phyloP scores from a whole-genome alignment of 2,888 invertebrate genomes.

The Sphaerophoria rueppellii region DNA sequence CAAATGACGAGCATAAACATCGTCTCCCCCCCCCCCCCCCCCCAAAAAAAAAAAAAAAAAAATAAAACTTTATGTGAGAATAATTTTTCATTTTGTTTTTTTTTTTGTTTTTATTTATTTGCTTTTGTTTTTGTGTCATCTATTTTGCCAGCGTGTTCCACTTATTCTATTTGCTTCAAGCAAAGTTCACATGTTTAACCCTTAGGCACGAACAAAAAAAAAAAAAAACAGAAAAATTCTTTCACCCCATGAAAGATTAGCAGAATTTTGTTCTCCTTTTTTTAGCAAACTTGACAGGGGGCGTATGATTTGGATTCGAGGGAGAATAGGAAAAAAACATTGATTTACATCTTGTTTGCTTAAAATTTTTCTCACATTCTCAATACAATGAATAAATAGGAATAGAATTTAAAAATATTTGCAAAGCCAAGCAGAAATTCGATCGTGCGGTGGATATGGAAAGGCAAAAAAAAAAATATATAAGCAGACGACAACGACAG shows the following conservation, averaged over 20 bases:
- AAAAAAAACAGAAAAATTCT: constrained; percentile 26
- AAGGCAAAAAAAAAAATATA: not conserved
- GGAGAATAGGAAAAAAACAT: constrained; percentile 30
- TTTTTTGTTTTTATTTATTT: constrained; percentile 19
- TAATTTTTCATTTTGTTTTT: constrained; percentile 66
- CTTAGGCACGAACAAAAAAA: constrained; percentile 36
- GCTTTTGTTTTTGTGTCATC: constrained; percentile 25
- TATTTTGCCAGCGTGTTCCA: constrained; percentile 16
- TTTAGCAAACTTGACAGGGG: constrained; percentile 6
- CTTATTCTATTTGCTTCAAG: constrained; percentile 43
- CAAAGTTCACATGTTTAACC: constrained; percentile 54
- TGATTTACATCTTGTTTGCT: constrained; percentile 73
- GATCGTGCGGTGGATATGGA: constrained; percentile 8
- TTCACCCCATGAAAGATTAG: constrained; percentile 61
- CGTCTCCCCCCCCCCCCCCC: too few species aligned
- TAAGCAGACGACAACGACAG: not conserved
- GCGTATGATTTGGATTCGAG: constrained; percentile 28
- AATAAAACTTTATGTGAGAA: constrained; percentile 52
- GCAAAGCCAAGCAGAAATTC: constrained; percentile 45
- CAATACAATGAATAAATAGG: constrained; percentile 17
- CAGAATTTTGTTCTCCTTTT: constrained; percentile 1
- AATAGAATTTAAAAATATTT: constrained; percentile 31
- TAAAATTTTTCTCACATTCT: constrained; percentile 60
- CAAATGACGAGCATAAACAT: not conserved
- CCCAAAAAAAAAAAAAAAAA: not conserved